Percentiles rank a stretch among this genome's conserved stretches.
These are phyloP conservation scores for Periparus ater DNA, from an alignment of 2,797 vertebrate species.

Conservation along the genomic window DNA sequence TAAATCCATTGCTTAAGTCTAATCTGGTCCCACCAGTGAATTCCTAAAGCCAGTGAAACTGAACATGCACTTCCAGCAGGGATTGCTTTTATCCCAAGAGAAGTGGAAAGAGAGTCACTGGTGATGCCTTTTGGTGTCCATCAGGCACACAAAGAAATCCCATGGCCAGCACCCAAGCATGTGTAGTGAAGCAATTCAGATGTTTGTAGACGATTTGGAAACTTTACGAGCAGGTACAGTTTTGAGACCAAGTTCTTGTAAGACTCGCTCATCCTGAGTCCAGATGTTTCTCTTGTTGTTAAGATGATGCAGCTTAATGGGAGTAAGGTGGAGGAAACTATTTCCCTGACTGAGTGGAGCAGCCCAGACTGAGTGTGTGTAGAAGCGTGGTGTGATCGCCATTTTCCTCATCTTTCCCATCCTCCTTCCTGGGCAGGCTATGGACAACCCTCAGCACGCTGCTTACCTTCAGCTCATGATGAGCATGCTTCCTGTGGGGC, in stretches of 20 bases:
- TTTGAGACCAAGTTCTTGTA: background rate
- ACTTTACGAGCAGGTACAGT: background rate
- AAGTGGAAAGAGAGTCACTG: background rate
- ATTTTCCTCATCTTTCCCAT: background rate
- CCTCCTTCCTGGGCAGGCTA: background rate
- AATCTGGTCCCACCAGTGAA: background rate
- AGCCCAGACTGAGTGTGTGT: fast-evolving
- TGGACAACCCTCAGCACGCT: background rate
- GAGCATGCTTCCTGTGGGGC: background rate
- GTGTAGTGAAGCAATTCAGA: background rate
- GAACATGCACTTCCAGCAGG: background rate
- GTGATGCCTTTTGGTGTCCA: background rate
- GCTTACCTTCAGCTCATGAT: background rate
- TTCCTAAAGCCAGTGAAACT: background rate
- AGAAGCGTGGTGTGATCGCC: fast-evolving
- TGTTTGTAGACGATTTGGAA: background rate
- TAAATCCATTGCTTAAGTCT: background rate
- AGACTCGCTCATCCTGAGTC: background rate
- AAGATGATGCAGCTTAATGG: background rate
- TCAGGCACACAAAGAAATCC: fast-evolving
- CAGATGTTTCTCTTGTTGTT: background rate
- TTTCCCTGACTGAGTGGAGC: fast-evolving
- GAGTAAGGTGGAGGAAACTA: background rate
- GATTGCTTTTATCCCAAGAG: background rate
- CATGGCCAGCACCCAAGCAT: fast-evolving